Evolutionary conservation across 30 jellyfish, hydroid and myxozoan species (phyloP), one percentile per base, ranked within the genome.

Genomic region (Cassiopea andromeda): DNA sequence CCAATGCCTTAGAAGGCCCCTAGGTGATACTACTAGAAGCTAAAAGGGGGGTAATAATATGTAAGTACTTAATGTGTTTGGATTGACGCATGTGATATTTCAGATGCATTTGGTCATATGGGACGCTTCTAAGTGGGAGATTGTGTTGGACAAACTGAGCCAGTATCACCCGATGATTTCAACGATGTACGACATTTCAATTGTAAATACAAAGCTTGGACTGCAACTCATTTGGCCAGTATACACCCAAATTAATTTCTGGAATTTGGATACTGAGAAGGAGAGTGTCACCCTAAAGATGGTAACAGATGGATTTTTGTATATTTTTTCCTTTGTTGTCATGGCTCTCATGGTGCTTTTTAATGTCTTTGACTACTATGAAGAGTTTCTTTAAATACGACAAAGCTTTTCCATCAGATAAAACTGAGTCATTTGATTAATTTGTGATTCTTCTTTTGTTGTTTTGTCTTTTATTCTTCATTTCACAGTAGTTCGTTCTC

Each of bases 201-300:
- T 88, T 1, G 48, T 86, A 17, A 76, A 66, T 50, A 18, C 78
- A 27, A 58, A 54, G 61, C 64, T 46, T 8, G 98, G 97, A 48
- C 61, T 46, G 47, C 93, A 83, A 77, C 78, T 93, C 48, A 79
- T 93, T 59, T 83, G 93, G 91, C 98, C 98, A 2, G 69, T 88
- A 9, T 9, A 83, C 84, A 64, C 48, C 16, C 97, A 93, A 68
- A 89, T 93, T 44, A 81, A 73, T 48, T 93, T 93, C 64, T 93
- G 98, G 98, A 89, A 93, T 69, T 46, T 89, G 72, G 79, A 93
- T 9, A 82, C 97, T 1, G 97, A 94, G 14, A 70, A 75, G 43
- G 97, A 93, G 87, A 69, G 95, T 76, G 79, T 74, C 1, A 67
- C 98, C 9, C 50, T 93, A 71, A 84, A 59, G 69, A 74, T 92